Base-by-base conservation (phyloP, 2,888 invertebrate genomes). In the Drosophila austrosaltans region DNA sequence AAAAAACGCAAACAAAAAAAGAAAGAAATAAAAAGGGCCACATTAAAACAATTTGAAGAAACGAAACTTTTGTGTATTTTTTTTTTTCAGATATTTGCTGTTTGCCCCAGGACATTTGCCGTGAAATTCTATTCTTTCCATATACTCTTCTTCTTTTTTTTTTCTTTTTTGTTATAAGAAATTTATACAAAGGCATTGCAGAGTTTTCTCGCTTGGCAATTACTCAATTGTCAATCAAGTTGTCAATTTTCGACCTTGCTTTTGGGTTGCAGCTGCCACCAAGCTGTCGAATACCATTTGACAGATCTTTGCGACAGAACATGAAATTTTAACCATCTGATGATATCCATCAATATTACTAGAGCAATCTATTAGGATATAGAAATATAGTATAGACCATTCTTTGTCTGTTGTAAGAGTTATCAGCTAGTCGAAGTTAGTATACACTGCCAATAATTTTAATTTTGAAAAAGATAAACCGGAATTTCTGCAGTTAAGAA, bases 221-320 rank as follows among this genome's bases (percentile, higher is more conserved):
- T 78, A 79, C 80, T 87, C 84, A 81, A 79, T 79, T 89, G 91
- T 90, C 91, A 91, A 90, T 91, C 90, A 90, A 86, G 71, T 76
- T 88, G 90, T 87, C 90, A 91, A 89, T 87, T 88, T 85, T 48
- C 25, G 53, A 61, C 48, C 63, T 20, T 20, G 39, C 73, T 58
- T 40, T 66, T 67, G 69, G 66, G 22, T 57, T 57, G 73, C 85
- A 82, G 79, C 79, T 81, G 82, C 63, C 74, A 57, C 69, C 66
- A 74, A 66, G 70, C 64, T 69, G 78, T 84, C 88, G 78, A 75
- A 78, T 66, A 68, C 39, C 69, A 63, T 75, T 82, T 87, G 87
- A 85, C 84, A 88, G 82, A 77, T 87, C 78, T 71, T 71, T 70
- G 74, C 73, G 74, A 68, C 66, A 68, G 42, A 58, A 60, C 63